A percentile compares a stretch with the other conserved stretches of the same genome.
These are phyloP conservation scores for Oncorhynchus tshawytscha DNA, from an alignment of 2,113 vertebrate genomes.

Conservation along the genomic window DNA sequence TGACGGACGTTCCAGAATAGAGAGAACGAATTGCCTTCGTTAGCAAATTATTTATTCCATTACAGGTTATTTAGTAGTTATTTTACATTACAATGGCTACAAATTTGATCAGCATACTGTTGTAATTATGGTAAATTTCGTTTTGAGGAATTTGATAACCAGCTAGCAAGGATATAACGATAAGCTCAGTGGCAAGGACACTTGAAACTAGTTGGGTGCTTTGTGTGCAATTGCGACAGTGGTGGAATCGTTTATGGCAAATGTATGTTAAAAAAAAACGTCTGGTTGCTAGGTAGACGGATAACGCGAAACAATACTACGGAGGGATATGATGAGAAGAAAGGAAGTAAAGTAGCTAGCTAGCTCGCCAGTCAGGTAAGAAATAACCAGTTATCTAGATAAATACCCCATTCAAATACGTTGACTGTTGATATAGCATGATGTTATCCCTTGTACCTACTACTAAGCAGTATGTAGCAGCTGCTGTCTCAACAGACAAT, in stretches of 20 bases:
- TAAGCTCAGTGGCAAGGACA: too few relatives aligned
- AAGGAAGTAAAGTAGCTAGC: constrained; percentile 44
- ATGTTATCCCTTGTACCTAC: neutral
- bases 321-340: constrained; percentile 49
- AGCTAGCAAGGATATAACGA: too few relatives aligned
- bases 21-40: too few relatives aligned
- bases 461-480: neutral
- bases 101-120: too few relatives aligned
- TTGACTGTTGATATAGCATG: too few relatives aligned
- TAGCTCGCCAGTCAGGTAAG: constrained; percentile 11
- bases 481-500: neutral
- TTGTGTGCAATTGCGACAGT: constrained; percentile 43
- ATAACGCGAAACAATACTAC: neutral
- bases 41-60: too few relatives aligned
- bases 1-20: too few relatives aligned
- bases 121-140: too few relatives aligned
- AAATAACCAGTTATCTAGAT: constrained; percentile 16
- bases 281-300: constrained; percentile 39
- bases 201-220: neutral
- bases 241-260: constrained; percentile 42
- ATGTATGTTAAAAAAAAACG: constrained; percentile 62
- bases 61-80: too few relatives aligned
- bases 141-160: too few relatives aligned
- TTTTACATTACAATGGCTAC: too few relatives aligned
- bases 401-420: neutral